A percentile compares a stretch with the other conserved stretches of the same genome.
Conservation (phyloP, 2,888 invertebrate species). For the Drosophila hamatofila region DNA sequence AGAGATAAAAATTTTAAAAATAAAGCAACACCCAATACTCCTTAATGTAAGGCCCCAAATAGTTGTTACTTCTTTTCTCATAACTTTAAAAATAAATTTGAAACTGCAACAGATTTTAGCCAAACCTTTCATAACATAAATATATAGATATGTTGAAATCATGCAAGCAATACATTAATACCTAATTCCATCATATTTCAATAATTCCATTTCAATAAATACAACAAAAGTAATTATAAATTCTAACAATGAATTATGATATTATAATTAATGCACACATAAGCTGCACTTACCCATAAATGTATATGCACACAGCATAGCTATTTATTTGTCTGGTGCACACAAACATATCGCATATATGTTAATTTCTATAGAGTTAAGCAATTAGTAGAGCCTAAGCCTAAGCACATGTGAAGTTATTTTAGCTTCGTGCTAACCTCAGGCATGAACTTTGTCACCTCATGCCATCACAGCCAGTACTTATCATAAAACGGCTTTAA, state of each 20-base stretch:
- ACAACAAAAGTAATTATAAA: background rate
- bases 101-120: background rate
- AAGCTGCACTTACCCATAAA: background rate
- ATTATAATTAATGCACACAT: constrained; percentile 1
- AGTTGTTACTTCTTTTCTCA: no score
- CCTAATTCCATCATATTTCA: background rate
- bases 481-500: constrained; percentile 68
- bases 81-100: no score
- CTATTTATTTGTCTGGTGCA: background rate
- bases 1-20: no score
- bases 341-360: background rate
- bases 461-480: constrained; percentile 48
- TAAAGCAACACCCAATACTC: no score
- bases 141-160: background rate
- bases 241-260: background rate
- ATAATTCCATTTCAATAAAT: background rate
- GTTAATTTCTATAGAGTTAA: background rate
- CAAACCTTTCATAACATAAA: background rate
- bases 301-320: no score
- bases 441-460: constrained; percentile 69
- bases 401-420: constrained; percentile 3
- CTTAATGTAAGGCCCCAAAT: no score
- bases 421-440: constrained; percentile 38
- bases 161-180: background rate
- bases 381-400: background rate